phyloP scores from a whole-genome alignment of 2,888 invertebrate species.

The Ariolimax columbianus region DNA sequence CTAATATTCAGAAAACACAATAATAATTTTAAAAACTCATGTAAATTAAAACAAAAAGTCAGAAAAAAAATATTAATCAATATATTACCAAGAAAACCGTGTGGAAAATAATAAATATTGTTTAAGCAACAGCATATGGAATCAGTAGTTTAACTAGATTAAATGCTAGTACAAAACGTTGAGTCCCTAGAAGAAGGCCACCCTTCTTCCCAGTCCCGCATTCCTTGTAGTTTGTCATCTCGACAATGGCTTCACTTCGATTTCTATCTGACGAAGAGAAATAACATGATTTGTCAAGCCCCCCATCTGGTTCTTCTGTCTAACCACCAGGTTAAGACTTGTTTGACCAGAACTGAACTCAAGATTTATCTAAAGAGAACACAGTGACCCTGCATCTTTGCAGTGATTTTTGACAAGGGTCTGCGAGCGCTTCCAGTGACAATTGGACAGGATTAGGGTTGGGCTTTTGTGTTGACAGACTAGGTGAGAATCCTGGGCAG shows the following conservation, averaged over 20 bases:
- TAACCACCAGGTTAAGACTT: conserved; percentile 26
- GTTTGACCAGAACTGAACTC: conserved; percentile 34
- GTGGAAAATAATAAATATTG: too few species aligned
- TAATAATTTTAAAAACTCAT: too few species aligned
- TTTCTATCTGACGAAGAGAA: neutral
- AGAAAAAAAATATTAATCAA: too few species aligned
- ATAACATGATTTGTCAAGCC: conserved; percentile 9
- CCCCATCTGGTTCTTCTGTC: neutral
- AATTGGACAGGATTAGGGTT: conserved; percentile 36
- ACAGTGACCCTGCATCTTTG: conserved; percentile 32
- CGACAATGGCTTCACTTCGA: neutral
- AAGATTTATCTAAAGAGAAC: conserved; percentile 33
- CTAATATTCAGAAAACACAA: too few species aligned
- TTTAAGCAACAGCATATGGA: too few species aligned
- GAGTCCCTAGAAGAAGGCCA: too few species aligned
- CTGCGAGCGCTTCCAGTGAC: conserved; percentile 44
- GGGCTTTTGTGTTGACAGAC: conserved; percentile 41
- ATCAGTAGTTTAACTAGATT: too few species aligned
- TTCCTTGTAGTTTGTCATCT: neutral
- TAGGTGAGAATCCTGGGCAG: conserved; percentile 44
- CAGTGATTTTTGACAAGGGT: conserved; percentile 36
- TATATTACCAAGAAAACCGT: too few species aligned
- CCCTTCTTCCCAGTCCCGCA: too few species aligned
- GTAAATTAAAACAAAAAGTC: too few species aligned
- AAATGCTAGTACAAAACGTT: too few species aligned